phyloP scores from a whole-genome alignment of 2,888 invertebrate genomes.

The Synergus japonicus region DNA sequence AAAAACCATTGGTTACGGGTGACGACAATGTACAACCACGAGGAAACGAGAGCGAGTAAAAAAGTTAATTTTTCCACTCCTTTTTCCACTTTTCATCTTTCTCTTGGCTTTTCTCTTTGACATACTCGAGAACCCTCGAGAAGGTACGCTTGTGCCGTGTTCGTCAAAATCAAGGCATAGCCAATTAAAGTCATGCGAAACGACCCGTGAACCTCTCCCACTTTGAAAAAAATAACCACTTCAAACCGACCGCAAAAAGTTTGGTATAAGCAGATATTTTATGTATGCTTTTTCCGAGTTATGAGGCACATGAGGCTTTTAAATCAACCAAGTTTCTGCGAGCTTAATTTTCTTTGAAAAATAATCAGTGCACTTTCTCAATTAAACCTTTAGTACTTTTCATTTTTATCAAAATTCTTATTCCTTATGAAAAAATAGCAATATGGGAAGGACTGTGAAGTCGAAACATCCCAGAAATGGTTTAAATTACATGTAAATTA shows the following conservation, averaged over 20 bases:
- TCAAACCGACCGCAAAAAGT: conserved; percentile 5
- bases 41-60: conserved; percentile 47
- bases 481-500: no score
- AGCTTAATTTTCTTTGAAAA: no score
- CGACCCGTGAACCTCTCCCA: conserved; percentile 5
- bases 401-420: no score
- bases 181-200: conserved; percentile 70
- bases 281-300: not conserved
- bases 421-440: no score
- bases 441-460: no score
- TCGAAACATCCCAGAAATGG: no score
- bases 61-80: conserved; percentile 42
- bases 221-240: conserved; percentile 3
- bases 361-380: no score
- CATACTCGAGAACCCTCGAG: conserved; percentile 67
- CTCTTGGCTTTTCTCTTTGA: conserved; percentile 52
- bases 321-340: no score
- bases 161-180: conserved; percentile 72
- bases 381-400: no score
- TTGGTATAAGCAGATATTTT: not conserved
- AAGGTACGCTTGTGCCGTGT: conserved; percentile 66
- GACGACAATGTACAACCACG: conserved; percentile 64
- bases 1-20: conserved; percentile 72
- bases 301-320: no score
- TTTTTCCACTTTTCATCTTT: conserved; percentile 45